Evolutionary conservation across 2,888 invertebrate genomes (phyloP).

Genomic region (Idaea biselata): DNA sequence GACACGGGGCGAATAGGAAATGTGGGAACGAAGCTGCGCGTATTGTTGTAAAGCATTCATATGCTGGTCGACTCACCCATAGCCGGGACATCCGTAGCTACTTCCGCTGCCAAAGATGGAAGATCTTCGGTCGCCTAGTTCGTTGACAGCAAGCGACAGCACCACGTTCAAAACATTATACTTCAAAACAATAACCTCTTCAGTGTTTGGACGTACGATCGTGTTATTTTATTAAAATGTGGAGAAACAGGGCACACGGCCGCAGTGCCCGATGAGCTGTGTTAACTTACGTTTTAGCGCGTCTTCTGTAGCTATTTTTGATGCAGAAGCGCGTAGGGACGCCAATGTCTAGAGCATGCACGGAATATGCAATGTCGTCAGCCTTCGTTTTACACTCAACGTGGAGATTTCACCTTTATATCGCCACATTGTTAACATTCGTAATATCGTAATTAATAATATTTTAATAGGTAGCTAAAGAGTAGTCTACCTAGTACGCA

Average conservation of each 20-base stretch:
- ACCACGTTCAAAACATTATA: slow-evolving; percentile 39
- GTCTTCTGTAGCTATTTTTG: slow-evolving; percentile 79
- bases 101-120: slow-evolving; percentile 81
- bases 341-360: slow-evolving; percentile 80
- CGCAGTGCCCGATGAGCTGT: slow-evolving; percentile 62
- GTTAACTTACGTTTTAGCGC: slow-evolving; percentile 72
- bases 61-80: slow-evolving; percentile 75
- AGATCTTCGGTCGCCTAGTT: slow-evolving; percentile 69
- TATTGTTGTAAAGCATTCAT: slow-evolving; percentile 76
- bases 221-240: slow-evolving; percentile 30
- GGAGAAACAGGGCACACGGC: slow-evolving; percentile 48
- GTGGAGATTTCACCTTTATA: slow-evolving; percentile 37
- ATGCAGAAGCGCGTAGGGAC: slow-evolving; percentile 76
- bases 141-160: slow-evolving; percentile 66
- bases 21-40: slow-evolving; percentile 66
- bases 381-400: slow-evolving; percentile 59
- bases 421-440: slow-evolving; percentile 15
- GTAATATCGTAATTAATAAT: background rate
- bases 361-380: slow-evolving; percentile 79
- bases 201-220: slow-evolving; percentile 23
- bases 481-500: background rate
- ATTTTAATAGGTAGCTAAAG: background rate
- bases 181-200: slow-evolving; percentile 33
- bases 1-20: slow-evolving; percentile 75
- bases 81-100: slow-evolving; percentile 76